Evolutionary conservation across 2,888 invertebrate genomes (phyloP), one percentile per base, ranked within the genome.

Genomic region (Lasioglossum morio): DNA sequence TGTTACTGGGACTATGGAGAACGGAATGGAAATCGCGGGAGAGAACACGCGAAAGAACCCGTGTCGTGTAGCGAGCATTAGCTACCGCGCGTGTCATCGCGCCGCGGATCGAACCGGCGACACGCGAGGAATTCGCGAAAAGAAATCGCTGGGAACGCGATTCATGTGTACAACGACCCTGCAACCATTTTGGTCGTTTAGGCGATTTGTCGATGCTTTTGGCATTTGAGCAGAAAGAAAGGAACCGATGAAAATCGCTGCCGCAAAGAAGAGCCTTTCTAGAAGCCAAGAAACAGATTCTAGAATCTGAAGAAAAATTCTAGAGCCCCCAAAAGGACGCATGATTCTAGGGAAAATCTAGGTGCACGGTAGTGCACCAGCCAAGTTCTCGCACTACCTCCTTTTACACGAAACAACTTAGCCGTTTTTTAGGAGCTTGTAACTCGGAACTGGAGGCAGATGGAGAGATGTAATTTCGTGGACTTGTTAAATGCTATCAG

Each of bases 11-110:
- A 79, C 79, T n/a, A 72, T 57, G 85, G 81, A 80, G 81, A 86
- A 81, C 79, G 72, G 76, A 81, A 87, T 84, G 79, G 86, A 87
- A 87, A 81, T 88, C 74, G 77, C 87, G 73, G 80, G 75, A 60
- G 27, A 14, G 60, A 82, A 73, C 75, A 72, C 83, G 75, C 77
- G 89, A 88, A 88, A 87, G 84, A 82, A 77, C 83, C 81, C 79
- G 88, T 86, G 84, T 92, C 90, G 82, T 76, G 80, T 90, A 91
- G 79, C 89, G 90, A 85, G 89, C 90, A 93, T 94, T 93, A 93
- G 92, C 89, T 93, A 92, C 93, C 89, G 89, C 89, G 91, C 93
- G 92, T 93, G 92, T 93, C 93, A 93, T 92, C 92, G 90, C 91
- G 87, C 70, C 72, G 80, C 86, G 88, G 84, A 87, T 91, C 86